Conservation (phyloP, 2,888 invertebrate genomes). For the Lordiphosa andalusiaca region DNA sequence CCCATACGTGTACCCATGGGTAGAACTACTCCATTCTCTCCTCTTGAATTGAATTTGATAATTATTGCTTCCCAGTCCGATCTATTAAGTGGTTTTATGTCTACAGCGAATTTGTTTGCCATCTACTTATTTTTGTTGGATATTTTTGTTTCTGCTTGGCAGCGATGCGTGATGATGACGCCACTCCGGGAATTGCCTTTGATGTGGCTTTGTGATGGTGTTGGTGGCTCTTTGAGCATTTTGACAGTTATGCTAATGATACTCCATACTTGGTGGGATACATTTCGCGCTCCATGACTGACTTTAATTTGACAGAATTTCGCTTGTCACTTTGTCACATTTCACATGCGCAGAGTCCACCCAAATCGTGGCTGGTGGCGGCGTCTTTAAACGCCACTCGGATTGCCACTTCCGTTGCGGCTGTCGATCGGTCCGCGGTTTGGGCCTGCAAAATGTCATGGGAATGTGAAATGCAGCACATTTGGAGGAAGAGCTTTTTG, state of each 20-base stretch:
- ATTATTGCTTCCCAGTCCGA: background rate
- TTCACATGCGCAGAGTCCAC: slow-evolving; percentile 40
- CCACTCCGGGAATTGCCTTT: slow-evolving; percentile 35
- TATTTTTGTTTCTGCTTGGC: slow-evolving; percentile 66
- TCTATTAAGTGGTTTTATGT: slow-evolving; percentile 23
- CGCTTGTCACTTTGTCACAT: slow-evolving; percentile 58
- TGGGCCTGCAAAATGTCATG: slow-evolving; percentile 59
- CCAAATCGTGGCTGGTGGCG: slow-evolving; percentile 38
- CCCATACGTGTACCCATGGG: too few species aligned
- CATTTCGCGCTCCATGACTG: slow-evolving; percentile 47
- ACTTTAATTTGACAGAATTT: slow-evolving; percentile 77
- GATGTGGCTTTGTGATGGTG: slow-evolving; percentile 26
- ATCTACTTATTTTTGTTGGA: slow-evolving; percentile 17
- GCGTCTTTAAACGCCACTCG: slow-evolving; percentile 77
- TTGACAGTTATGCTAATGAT: slow-evolving; percentile 73
- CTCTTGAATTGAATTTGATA: background rate
- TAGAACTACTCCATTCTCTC: background rate
- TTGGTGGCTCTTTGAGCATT: slow-evolving; percentile 17
- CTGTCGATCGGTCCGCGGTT: slow-evolving; percentile 26
- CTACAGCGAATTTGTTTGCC: slow-evolving; percentile 42
- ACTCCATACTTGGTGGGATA: slow-evolving; percentile 8
- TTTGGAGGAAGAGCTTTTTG: slow-evolving; percentile 40
- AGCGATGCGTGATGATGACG: slow-evolving; percentile 49
- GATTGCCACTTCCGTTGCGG: slow-evolving; percentile 74
- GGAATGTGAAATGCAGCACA: slow-evolving; percentile 64